phyloP scores from a whole-genome alignment of 2,113 vertebrate species.

The Zeus faber region DNA sequence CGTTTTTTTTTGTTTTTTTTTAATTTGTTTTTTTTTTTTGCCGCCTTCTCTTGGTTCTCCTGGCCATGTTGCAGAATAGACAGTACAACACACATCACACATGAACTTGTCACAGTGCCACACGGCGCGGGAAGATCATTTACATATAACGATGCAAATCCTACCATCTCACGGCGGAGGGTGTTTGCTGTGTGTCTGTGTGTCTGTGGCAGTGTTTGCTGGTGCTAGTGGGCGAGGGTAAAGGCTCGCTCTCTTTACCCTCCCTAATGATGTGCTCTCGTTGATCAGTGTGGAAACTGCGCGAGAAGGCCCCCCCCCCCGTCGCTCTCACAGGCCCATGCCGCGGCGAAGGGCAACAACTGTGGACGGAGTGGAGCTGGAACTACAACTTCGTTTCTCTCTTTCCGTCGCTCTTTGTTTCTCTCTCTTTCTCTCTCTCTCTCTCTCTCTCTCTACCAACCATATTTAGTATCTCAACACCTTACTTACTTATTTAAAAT shows the following conservation, averaged over 20 bases:
- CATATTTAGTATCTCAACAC: too few species aligned
- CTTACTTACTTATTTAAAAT: too few species aligned
- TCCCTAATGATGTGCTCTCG: slow-evolving; percentile 64
- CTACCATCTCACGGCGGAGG: slow-evolving; percentile 53
- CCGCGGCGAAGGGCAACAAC: slow-evolving; percentile 1
- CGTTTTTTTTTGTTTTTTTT: not conserved
- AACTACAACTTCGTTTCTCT: slow-evolving; percentile 29
- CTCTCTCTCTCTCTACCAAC: slow-evolving; percentile 9
- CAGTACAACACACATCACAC: too few species aligned
- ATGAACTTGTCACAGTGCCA: too few species aligned
- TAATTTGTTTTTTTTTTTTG: not conserved
- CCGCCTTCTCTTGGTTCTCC: not conserved
- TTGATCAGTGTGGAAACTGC: slow-evolving; percentile 59
- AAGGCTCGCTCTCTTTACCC: slow-evolving; percentile 18
- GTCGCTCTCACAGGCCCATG: slow-evolving; percentile 11
- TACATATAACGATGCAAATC: too few species aligned
- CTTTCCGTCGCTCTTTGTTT: slow-evolving; percentile 28
- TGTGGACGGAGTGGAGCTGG: slow-evolving; percentile 9
- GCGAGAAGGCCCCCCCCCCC: slow-evolving; percentile 16
- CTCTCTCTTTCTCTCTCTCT: slow-evolving; percentile 30
- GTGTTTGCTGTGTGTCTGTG: too few species aligned
- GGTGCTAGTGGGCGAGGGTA: not conserved
- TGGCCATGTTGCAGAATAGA: too few species aligned
- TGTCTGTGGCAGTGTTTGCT: slow-evolving; percentile 16
- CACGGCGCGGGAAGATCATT: too few species aligned